These are phyloP conservation scores for Aptenodytes forsteri DNA, from an alignment of 2,113 vertebrate genomes.

Conservation along the genomic window DNA sequence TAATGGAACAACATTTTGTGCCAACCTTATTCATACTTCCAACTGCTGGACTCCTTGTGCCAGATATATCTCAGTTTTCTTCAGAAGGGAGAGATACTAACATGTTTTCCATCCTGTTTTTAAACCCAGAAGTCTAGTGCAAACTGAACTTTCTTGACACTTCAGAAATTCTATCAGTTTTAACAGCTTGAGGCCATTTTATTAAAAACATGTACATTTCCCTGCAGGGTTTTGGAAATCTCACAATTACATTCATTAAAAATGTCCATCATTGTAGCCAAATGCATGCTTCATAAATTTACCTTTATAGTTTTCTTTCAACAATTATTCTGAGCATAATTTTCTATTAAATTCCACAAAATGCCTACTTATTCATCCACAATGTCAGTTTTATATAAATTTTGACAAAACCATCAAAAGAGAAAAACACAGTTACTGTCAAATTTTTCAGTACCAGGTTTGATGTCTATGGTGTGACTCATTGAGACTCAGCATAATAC, in stretches of 20 bases:
- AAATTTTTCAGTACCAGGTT: background rate
- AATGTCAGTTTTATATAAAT: constrained; percentile 21
- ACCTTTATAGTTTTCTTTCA: constrained; percentile 43
- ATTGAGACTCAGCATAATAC: background rate
- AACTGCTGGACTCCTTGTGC: constrained; percentile 49
- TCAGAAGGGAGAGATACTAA: constrained; percentile 37
- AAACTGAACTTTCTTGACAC: constrained; percentile 67
- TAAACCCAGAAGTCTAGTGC: constrained; percentile 59
- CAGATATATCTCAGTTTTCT: constrained; percentile 64
- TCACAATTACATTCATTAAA: constrained; percentile 67
- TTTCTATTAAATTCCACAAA: constrained; percentile 49
- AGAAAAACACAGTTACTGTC: background rate
- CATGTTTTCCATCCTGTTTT: constrained; percentile 65
- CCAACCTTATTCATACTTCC: constrained; percentile 58
- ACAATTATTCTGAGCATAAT: constrained; percentile 34
- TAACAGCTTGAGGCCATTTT: constrained; percentile 75
- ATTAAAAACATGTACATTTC: constrained; percentile 62
- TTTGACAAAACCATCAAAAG: constrained; percentile 4
- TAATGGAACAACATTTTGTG: constrained; percentile 41
- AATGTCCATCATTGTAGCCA: constrained; percentile 50
- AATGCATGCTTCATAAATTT: constrained; percentile 33
- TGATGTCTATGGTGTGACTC: background rate
- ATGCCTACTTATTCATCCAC: constrained; percentile 47
- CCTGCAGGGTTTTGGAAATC: constrained; percentile 65
- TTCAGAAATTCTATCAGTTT: constrained; percentile 73